These are phyloP conservation scores for Athalia circularis DNA, from an alignment of 2,888 invertebrate species.

Conservation along the genomic window DNA sequence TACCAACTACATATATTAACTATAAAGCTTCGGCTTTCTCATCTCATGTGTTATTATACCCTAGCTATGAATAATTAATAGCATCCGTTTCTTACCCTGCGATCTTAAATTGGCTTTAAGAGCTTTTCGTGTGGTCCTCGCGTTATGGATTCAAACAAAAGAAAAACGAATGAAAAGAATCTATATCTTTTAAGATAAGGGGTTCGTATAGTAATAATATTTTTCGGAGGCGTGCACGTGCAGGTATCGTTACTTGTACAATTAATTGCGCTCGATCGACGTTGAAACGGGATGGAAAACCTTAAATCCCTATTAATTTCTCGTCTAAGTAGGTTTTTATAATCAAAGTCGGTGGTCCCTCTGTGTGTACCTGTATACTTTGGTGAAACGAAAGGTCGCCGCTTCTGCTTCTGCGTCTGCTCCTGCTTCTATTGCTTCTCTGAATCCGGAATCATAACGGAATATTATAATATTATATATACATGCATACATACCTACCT, in stretches of 20 bases:
- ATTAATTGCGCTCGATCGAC: conserved; percentile 44
- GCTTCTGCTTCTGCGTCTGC: conserved; percentile 23
- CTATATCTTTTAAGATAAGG: no score
- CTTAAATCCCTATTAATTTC: conserved; percentile 45
- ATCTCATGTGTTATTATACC: not conserved
- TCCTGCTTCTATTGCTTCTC: not conserved
- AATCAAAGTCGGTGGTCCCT: conserved; percentile 40
- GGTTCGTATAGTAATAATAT: not conserved
- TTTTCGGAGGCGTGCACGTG: conserved; percentile 30
- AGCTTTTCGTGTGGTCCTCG: conserved; percentile 41
- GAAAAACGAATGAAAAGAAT: no score
- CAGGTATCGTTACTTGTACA: conserved; percentile 15
- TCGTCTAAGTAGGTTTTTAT: conserved; percentile 43
- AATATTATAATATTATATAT: conserved; percentile 14
- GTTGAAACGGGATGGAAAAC: conserved; percentile 23
- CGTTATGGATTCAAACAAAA: conserved; percentile 6
- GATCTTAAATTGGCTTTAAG: conserved; percentile 40
- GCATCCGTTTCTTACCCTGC: conserved; percentile 37
- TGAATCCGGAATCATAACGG: conserved; percentile 11
- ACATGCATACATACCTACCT: no score
- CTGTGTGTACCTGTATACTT: conserved; percentile 1
- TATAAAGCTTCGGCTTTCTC: conserved; percentile 38
- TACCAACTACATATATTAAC: no score
- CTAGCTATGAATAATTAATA: conserved; percentile 41
- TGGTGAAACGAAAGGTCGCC: conserved; percentile 39